Evolutionary conservation across 1,140 invertebrate genomes (phyloP), one percentile per base, ranked within the genome.

Genomic region (Centruroides vittatus): DNA sequence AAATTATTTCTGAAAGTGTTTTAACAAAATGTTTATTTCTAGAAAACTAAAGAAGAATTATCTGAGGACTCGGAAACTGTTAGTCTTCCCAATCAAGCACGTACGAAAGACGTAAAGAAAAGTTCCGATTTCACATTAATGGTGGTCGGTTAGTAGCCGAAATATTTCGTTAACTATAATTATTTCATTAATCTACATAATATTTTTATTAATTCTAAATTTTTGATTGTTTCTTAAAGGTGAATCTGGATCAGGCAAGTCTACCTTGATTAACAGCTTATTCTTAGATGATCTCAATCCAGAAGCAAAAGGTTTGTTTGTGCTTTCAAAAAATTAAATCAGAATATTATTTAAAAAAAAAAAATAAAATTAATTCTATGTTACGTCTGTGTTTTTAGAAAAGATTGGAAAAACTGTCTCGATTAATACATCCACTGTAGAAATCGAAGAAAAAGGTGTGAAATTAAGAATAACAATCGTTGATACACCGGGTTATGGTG

Each of bases 101-200:
- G 98, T 75, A 81, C 96, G 55, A 96, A 98, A 77, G 92, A 94
- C 48, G 94, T 98, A 12, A 98, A 99, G 76, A 89, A 90, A 73
- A 96, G 96, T 57, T 99, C 99, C 72, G 94, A 98, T 71, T 99
- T 99, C 76, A 98, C 93, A 7, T 78, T 99, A 23, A 98, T 99
- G 96, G 93, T 99, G 66, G 96, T 98, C 64, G 95, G 94, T 36
- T 92, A 96, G 74, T 91, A n/a, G n/a, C n/a, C n/a, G n/a, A n/a
- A n/a, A n/a, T n/a, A n/a, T n/a, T n/a, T n/a, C n/a, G n/a, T n/a
- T n/a, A n/a, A n/a, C n/a, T n/a, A n/a, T n/a, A n/a, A n/a, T n/a
- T n/a, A n/a, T n/a, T n/a, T n/a, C n/a, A n/a, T n/a, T n/a, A n/a
- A n/a, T n/a, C n/a, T n/a, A n/a, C n/a, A n/a, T n/a, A n/a, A n/a